A percentile compares a stretch with the other conserved stretches of the same genome.
Conservation (phyloP, 1,140 invertebrate species). For the Alviniconcha marisindica region DNA sequence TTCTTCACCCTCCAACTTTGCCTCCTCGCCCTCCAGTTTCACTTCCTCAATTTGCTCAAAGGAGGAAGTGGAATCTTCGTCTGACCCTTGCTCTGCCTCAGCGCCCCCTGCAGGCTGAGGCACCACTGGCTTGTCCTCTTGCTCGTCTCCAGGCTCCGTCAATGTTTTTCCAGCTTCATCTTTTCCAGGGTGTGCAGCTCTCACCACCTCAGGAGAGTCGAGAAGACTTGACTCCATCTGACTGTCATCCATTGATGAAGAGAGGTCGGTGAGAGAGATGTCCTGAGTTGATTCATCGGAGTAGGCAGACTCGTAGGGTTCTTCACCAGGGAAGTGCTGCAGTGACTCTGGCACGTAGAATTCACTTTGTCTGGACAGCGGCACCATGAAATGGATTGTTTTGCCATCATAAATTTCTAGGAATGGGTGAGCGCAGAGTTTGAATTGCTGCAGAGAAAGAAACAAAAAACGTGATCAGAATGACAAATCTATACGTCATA, state of each 20-base stretch:
- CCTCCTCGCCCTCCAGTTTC: conserved; percentile 42
- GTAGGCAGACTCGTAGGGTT: background rate
- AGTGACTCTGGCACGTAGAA: conserved; percentile 75
- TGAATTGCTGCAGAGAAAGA: conserved; percentile 68
- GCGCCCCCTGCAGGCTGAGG: background rate
- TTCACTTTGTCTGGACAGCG: conserved; percentile 76
- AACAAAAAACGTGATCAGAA: too few species aligned
- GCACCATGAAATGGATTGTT: conserved; percentile 75
- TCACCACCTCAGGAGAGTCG: conserved; percentile 6
- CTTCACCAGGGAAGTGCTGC: conserved; percentile 3
- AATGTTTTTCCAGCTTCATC: background rate
- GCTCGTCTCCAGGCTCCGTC: background rate
- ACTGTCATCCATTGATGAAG: background rate
- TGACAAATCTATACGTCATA: too few species aligned
- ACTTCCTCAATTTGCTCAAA: conserved; percentile 55
- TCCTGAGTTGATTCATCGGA: background rate
- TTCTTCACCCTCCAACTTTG: background rate
- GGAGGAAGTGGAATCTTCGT: conserved; percentile 51
- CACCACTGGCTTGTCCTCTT: conserved; percentile 2
- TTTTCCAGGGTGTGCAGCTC: background rate
- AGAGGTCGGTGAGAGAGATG: conserved; percentile 1
- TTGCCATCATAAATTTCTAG: conserved; percentile 76
- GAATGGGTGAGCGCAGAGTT: conserved; percentile 77
- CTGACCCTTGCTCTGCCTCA: conserved; percentile 1
- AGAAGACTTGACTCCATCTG: conserved; percentile 14